Evolutionary conservation across 2,888 invertebrate species (phyloP).

Genomic region (Teleiodes luculella): DNA sequence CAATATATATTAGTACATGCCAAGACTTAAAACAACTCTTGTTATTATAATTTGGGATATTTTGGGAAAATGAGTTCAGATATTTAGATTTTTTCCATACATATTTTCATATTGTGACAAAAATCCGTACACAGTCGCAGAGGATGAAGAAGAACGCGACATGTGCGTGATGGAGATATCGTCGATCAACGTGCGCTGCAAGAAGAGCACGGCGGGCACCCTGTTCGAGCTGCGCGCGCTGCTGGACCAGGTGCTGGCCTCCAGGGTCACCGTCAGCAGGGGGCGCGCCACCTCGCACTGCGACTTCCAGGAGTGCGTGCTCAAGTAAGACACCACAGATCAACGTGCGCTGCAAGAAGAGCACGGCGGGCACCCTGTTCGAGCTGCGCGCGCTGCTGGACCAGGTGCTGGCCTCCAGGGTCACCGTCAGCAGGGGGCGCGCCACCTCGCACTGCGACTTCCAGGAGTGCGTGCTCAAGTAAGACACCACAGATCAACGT

Average conservation of each 20-base stretch:
- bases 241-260: conserved; percentile 59
- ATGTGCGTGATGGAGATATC: conserved; percentile 46
- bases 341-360: conserved; percentile 49
- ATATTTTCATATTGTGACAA: not conserved
- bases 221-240: conserved; percentile 51
- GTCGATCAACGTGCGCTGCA: conserved; percentile 48
- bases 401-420: conserved; percentile 59
- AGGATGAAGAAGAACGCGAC: conserved; percentile 31
- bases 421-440: conserved; percentile 33
- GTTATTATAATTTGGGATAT: too few relatives aligned
- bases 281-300: conserved; percentile 29
- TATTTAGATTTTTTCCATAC: too few relatives aligned
- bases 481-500: conserved; percentile 43
- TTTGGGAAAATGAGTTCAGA: too few relatives aligned
- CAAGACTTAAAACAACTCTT: too few relatives aligned
- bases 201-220: conserved; percentile 44
- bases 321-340: conserved; percentile 48
- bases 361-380: conserved; percentile 47
- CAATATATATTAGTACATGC: too few relatives aligned
- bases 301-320: conserved; percentile 55
- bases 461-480: conserved; percentile 62
- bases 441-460: conserved; percentile 37
- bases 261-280: conserved; percentile 43
- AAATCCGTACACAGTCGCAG: conserved; percentile 17
- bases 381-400: conserved; percentile 55